Base-by-base conservation (phyloP, 2,888 invertebrate species). In the Orthonychiurus folsomi region DNA sequence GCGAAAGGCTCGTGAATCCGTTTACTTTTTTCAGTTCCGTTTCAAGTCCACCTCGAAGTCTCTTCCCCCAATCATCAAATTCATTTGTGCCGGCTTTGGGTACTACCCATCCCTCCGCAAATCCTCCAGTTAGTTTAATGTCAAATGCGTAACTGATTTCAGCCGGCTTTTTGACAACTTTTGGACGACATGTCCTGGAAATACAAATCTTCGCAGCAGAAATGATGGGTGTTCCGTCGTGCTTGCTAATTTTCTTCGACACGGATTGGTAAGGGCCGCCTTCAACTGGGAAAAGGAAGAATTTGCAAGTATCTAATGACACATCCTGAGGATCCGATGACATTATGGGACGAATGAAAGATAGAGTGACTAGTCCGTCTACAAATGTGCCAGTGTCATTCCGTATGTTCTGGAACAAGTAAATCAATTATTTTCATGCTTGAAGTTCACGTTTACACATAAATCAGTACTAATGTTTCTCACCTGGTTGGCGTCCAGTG, bases 231-330 rank as follows among this genome's bases (percentile, higher is more conserved):
- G 84, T 81, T 37, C 81, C 80, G 69, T 85, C 82, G 74, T 93
- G 93, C 73, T 89, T 90, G 69, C 86, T 82, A 26, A 89, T 89
- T 69, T 89, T 86, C 76, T 93, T 93, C 78, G 86, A 91, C 23
- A 88, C 88, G 2, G 87, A 80, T 75, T 92, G 86, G 76, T 87
- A 91, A 1, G 80, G 81, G 0, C 93, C 93, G 5, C 93, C 93
- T 74, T 86, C 84, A 0, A 88, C 84, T 1, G 90, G 87, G 81
- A 89, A 93, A 84, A 93, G 87, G 80, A 93, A 82, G 78, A 89
- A 90, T 48, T 89, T 79, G 73, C 93, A 93, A 50, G 69, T 64
- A 25, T 70, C 69, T 23, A 72, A 57, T 1, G 69, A 69, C 23
- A 69, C 63, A 55, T 72, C 72, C 50, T 70, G 68, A 56, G 37